Evolutionary conservation across 1,140 invertebrate species (phyloP), one percentile per base, ranked within the genome.

Genomic region (Heliconius hewitsoni): DNA sequence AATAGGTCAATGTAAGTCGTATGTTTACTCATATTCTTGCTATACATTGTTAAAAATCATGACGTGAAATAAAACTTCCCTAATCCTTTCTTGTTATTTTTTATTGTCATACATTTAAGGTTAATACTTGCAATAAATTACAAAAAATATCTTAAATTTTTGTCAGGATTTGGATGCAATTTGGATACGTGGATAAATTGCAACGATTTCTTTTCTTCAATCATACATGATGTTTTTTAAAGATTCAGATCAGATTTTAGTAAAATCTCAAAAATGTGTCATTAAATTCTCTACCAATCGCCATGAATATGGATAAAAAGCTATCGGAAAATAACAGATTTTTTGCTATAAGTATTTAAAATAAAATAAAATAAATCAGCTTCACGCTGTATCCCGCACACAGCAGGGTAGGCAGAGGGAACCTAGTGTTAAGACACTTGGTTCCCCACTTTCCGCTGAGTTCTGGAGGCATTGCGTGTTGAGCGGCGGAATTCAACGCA

Each of bases 41-140:
- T 66, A 27, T 27, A 2, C 30, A 13, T 66, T n/a, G n/a, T 30
- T 66, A 9, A 66, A 66, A 27, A 27, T 3, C 3, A 3, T 27
- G 3, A 9, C 19, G 57, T 23, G 23, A 66, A 27, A 27, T n/a
- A 9, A 66, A 57, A 66, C 9, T 30, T 66, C n/a, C 19, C 23
- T 66, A 66, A 66, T 66, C 23, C 23, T 66, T 13, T 66, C n/a
- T 27, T 66, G 55, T 66, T 30, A 66, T 66, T 66, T 71, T n/a
- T 37, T 39, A 71, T 71, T 71, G 60, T 27, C 23, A 16, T 60
- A 60, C 42, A 46, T 46, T 46, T 52, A 19, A 52, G 50, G 50
- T 52, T 52, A 52, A 52, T 52, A 52, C 4, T 18, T 52, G 6
- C 1, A 52, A 18, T 52, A 19, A 18, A 6, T 19, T 52, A 52